phyloP scores from a whole-genome alignment of 2,113 vertebrate species.

The Crotalus helleri region DNA sequence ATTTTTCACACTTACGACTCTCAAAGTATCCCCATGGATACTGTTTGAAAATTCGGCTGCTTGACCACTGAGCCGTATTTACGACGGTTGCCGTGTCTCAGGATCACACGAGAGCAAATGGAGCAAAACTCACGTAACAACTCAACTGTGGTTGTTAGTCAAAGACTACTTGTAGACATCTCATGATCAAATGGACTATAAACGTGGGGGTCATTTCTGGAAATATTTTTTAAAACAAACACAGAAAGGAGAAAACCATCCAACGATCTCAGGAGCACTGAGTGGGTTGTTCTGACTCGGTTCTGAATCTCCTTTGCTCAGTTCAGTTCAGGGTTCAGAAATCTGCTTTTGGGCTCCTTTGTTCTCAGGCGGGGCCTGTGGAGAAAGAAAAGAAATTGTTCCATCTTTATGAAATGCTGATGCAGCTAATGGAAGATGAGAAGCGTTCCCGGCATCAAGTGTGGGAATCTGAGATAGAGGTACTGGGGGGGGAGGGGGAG shows the following conservation, averaged over 20 bases:
- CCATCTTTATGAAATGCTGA: constrained; percentile 67
- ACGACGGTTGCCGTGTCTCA: too few relatives aligned
- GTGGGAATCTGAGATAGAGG: constrained; percentile 76
- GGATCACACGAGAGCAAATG: too few relatives aligned
- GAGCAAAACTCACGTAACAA: too few relatives aligned
- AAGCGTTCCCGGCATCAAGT: constrained; percentile 58
- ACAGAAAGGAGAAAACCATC: neutral
- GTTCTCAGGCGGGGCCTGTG: constrained; percentile 72
- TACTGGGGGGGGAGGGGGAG: constrained; percentile 37
- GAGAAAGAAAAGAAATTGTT: constrained; percentile 65
- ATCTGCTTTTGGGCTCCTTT: neutral
- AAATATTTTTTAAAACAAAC: neutral
- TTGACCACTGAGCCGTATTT: too few relatives aligned
- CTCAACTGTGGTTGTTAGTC: too few relatives aligned
- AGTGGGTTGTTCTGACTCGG: neutral
- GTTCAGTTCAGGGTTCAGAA: neutral
- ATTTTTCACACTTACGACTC: too few relatives aligned
- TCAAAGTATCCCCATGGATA: too few relatives aligned
- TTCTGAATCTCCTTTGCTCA: neutral
- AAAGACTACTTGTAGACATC: neutral
- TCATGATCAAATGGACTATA: neutral
- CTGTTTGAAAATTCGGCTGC: too few relatives aligned
- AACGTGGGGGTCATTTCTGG: neutral
- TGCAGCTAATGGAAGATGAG: constrained; percentile 69
- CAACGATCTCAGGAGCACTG: neutral